These are phyloP conservation scores for Festucalex cinctus DNA, from an alignment of 2,113 vertebrate genomes.

Conservation along the genomic window DNA sequence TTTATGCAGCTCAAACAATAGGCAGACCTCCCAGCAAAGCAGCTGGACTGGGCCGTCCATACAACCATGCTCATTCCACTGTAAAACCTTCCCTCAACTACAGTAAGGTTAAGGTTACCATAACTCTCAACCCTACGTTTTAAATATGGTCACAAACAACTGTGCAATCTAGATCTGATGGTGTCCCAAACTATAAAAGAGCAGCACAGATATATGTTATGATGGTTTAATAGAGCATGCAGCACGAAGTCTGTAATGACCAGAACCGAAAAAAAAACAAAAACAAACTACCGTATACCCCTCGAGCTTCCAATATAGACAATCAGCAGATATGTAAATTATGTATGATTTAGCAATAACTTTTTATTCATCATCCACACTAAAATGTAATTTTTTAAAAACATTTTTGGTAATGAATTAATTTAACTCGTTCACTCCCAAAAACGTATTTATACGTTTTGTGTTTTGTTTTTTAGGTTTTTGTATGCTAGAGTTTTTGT, in stretches of 20 bases:
- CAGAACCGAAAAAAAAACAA: neutral
- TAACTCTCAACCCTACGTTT: neutral
- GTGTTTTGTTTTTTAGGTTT: too few species aligned
- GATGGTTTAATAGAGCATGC: neutral
- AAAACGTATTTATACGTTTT: too few species aligned
- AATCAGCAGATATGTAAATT: neutral
- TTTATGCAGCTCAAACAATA: conserved; percentile 81
- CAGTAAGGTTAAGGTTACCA: neutral
- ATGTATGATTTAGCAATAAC: neutral
- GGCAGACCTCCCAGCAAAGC: conserved; percentile 85
- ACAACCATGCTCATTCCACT: conserved; percentile 68
- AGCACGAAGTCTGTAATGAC: neutral
- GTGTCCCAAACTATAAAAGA: neutral
- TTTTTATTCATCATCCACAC: neutral
- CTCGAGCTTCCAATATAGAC: neutral
- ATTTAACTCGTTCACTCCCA: too few species aligned
- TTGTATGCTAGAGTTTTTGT: too few species aligned
- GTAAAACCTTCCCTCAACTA: conserved; percentile 41
- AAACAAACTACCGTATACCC: too few species aligned
- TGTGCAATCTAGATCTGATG: neutral
- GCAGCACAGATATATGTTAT: neutral
- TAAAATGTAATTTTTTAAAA: neutral
- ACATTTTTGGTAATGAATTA: neutral
- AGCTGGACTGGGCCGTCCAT: conserved; percentile 80
- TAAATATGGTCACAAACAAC: neutral